These are phyloP conservation scores for Drosophila tropicalis DNA, from an alignment of 1,140 invertebrate species.

Conservation along the genomic window DNA sequence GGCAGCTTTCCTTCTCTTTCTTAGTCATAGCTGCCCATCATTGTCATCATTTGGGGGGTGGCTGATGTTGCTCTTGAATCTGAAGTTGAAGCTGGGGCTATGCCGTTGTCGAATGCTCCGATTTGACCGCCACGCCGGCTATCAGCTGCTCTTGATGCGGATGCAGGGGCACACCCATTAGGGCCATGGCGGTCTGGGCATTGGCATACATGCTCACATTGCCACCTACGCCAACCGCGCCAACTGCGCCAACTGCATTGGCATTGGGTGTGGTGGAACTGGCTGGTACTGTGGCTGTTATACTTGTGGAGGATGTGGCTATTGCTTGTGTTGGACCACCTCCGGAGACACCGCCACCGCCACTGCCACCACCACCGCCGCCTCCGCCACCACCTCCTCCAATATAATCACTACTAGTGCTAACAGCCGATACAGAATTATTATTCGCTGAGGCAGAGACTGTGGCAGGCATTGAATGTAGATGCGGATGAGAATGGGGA, in stretches of 20 bases:
- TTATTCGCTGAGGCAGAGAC: neutral
- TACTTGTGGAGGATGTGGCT: constrained; percentile 62
- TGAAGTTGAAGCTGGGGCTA: constrained; percentile 56
- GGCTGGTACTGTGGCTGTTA: constrained; percentile 56
- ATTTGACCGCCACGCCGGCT: constrained; percentile 54
- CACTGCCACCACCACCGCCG: constrained; percentile 10
- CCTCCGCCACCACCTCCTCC: constrained; percentile 38
- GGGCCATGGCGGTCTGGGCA: constrained; percentile 68
- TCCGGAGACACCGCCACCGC: neutral
- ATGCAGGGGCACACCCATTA: constrained; percentile 69
- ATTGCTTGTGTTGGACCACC: constrained; percentile 49
- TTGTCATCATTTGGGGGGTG: constrained; percentile 15
- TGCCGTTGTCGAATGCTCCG: constrained; percentile 76
- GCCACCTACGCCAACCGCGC: constrained; percentile 36
- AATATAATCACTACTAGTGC: constrained; percentile 70
- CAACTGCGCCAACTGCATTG: constrained; percentile 35
- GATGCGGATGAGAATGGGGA: constrained; percentile 7
- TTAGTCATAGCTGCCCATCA: constrained; percentile 45
- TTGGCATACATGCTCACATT: constrained; percentile 69
- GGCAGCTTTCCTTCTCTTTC: constrained; percentile 13
- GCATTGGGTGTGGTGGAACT: constrained; percentile 58
- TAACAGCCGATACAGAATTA: constrained; percentile 50
- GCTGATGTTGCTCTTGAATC: constrained; percentile 30
- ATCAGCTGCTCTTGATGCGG: constrained; percentile 58
- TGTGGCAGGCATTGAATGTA: constrained; percentile 6